These are phyloP conservation scores for Cheirogaleus major DNA, from an alignment of 2,797 vertebrate genomes.

Conservation along the genomic window DNA sequence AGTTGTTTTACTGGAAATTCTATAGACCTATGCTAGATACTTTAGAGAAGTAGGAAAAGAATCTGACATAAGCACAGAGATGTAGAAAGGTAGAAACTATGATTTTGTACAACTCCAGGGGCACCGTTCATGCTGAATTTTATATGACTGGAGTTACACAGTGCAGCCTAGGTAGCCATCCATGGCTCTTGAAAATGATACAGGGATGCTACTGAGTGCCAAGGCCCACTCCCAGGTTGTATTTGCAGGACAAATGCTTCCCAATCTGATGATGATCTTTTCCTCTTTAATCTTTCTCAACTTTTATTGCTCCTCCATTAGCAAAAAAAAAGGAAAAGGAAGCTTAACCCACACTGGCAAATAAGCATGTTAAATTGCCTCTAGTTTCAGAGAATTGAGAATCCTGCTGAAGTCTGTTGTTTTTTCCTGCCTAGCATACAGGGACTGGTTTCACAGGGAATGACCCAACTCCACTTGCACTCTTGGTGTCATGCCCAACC, in stretches of 20 bases:
- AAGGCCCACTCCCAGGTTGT: neutral
- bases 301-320: neutral
- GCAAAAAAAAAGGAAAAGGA: constrained; percentile 7
- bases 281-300: neutral
- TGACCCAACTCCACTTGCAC: neutral
- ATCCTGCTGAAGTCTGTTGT: neutral
- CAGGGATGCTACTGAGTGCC: neutral
- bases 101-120: neutral
- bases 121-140: neutral
- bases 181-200: neutral
- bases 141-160: neutral
- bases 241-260: neutral
- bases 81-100: neutral
- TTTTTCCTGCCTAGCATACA: neutral
- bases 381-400: neutral
- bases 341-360: neutral
- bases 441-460: neutral
- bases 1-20: neutral
- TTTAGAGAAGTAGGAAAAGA: neutral
- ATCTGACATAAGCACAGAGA: neutral
- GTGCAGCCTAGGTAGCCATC: neutral
- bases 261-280: neutral
- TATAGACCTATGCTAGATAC: neutral
- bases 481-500: neutral
- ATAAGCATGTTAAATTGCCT: neutral